phyloP scores from a whole-genome alignment of 2,113 vertebrate genomes.

The Stigmatopora nigra region DNA sequence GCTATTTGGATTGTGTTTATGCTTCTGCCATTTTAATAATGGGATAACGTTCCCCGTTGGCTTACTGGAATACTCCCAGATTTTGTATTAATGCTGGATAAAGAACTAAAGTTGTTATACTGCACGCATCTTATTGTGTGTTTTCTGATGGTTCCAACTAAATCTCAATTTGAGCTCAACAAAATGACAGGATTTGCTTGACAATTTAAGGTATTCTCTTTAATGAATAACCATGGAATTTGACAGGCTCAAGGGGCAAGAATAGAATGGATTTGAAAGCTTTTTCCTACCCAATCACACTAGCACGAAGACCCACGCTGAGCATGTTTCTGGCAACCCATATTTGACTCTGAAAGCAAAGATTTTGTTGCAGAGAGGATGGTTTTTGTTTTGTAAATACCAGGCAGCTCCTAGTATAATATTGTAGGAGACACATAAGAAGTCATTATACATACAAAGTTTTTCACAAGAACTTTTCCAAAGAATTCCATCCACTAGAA shows the following conservation, averaged over 20 bases:
- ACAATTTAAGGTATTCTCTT: constrained; percentile 13
- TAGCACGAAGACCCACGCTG: background rate
- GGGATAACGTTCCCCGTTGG: constrained; percentile 26
- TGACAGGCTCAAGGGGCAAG: constrained; percentile 22
- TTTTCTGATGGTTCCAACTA: constrained; percentile 44
- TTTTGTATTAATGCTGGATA: constrained; percentile 12
- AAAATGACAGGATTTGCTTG: constrained; percentile 67
- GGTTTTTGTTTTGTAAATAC: background rate
- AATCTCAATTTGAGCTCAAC: constrained; percentile 63
- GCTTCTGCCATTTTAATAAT: constrained; percentile 24
- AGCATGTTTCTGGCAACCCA: background rate
- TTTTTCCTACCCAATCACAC: background rate
- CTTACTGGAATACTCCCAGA: constrained; percentile 27
- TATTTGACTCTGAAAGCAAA: background rate
- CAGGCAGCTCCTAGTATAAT: no score
- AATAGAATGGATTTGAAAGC: background rate
- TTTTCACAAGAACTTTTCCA: no score
- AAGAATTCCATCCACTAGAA: background rate
- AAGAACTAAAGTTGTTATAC: constrained; percentile 13
- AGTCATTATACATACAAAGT: no score
- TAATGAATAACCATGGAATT: constrained; percentile 27
- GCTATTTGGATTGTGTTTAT: constrained; percentile 25
- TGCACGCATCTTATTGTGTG: constrained; percentile 5
- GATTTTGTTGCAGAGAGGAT: background rate
- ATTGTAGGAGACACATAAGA: no score